Conservation (phyloP, 2,113 vertebrate species). For the Glaucidium brasilianum region DNA sequence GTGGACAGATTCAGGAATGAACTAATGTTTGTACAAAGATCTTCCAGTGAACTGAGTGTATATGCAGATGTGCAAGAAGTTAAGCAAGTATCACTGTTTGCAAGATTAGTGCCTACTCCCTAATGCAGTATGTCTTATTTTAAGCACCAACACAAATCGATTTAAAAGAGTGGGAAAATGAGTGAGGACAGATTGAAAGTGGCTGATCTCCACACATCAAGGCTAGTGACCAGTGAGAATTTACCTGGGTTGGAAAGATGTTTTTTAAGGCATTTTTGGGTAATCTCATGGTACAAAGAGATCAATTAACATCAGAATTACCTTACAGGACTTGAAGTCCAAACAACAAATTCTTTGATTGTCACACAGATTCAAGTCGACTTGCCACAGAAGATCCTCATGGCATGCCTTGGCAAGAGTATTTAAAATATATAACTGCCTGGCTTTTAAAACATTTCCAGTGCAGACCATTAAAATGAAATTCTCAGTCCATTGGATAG, state of each 20-base stretch:
- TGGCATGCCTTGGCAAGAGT: not conserved
- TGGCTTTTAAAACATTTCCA: not conserved
- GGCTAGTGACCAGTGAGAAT: not conserved
- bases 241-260: not conserved
- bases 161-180: not conserved
- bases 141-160: not conserved
- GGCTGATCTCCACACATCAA: not conserved
- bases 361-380: not conserved
- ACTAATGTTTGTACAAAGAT: not conserved
- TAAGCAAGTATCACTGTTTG: not conserved
- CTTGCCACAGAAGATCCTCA: not conserved
- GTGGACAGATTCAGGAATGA: not conserved
- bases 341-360: not conserved
- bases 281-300: not conserved
- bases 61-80: not conserved
- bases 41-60: not conserved
- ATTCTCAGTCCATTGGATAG: accelerated
- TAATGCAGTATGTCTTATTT: not conserved
- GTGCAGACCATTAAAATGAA: not conserved
- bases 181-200: not conserved
- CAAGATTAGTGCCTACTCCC: not conserved
- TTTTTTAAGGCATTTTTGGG: not conserved
- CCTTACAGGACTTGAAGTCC: not conserved
- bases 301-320: not conserved
- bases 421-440: not conserved